A percentile compares a stretch with the other conserved stretches of the same genome.
phyloP scores from a whole-genome alignment of 2,113 vertebrate species.

The Corapipo altera region DNA sequence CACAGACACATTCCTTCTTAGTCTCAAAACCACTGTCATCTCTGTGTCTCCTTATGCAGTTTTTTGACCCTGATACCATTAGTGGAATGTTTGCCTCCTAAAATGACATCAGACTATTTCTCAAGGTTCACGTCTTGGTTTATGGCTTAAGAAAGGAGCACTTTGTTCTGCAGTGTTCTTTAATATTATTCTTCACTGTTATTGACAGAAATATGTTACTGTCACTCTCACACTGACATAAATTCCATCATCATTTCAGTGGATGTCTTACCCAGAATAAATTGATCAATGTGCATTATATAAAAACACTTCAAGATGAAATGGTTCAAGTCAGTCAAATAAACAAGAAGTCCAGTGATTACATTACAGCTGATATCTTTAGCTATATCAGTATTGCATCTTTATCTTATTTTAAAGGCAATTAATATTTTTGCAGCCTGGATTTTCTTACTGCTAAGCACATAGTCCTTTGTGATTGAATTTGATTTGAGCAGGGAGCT shows the following conservation, averaged over 20 bases:
- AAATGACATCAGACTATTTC: background rate
- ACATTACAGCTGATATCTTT: background rate
- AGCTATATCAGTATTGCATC: background rate
- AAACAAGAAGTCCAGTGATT: background rate
- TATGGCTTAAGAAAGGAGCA: background rate
- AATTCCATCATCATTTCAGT: background rate
- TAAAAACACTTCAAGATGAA: background rate
- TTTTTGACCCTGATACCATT: background rate
- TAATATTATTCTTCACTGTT: background rate
- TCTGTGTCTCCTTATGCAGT: rapidly evolving
- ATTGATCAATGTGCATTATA: background rate
- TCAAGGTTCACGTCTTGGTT: background rate
- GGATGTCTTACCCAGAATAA: background rate
- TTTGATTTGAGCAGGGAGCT: background rate
- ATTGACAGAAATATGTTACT: background rate
- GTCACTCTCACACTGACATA: background rate
- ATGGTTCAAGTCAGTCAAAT: background rate
- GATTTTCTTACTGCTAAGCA: background rate
- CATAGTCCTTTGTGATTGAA: background rate
- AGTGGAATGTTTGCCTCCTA: background rate
- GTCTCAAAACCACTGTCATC: background rate
- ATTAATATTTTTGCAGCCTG: background rate
- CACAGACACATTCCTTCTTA: background rate
- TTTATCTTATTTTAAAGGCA: background rate
- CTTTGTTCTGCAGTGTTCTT: background rate